Evolutionary conservation across 2,797 vertebrate genomes (phyloP).

Genomic region (Enteromius paludinosus): DNA sequence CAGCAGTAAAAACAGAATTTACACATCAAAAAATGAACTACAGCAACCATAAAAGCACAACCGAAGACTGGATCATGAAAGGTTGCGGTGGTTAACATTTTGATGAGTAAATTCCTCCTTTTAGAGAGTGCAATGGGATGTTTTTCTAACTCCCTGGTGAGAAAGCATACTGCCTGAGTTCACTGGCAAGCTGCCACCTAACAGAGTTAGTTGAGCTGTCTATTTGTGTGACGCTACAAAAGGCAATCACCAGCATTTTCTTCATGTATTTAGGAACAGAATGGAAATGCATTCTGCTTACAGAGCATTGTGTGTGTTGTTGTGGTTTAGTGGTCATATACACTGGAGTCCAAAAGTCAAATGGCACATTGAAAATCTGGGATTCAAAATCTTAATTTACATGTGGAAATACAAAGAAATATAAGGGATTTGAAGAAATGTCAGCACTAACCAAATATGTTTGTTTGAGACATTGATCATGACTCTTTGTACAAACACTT

Average conservation of each 20-base stretch:
- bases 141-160: constrained; percentile 43
- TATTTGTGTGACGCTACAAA: constrained; percentile 35
- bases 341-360: constrained; percentile 7
- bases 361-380: neutral
- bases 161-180: constrained; percentile 30
- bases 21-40: constrained; percentile 28
- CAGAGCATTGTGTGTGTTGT: neutral
- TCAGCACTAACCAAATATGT: neutral
- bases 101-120: constrained; percentile 37
- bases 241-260: constrained; percentile 23
- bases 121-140: constrained; percentile 11
- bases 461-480: neutral
- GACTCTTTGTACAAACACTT: neutral
- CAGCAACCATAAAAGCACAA: constrained; percentile 1
- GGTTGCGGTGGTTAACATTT: constrained; percentile 38
- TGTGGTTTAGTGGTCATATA: constrained; percentile 3
- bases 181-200: constrained; percentile 43
- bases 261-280: constrained; percentile 10
- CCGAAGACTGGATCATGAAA: constrained; percentile 18
- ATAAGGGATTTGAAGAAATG: neutral
- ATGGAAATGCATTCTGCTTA: constrained; percentile 10
- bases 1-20: neutral
- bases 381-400: neutral
- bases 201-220: constrained; percentile 36
- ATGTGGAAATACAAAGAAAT: neutral